A percentile compares a stretch with the other conserved stretches of the same genome.
Conservation (phyloP, 1,140 invertebrate species). For the Drosophila seguyi region DNA sequence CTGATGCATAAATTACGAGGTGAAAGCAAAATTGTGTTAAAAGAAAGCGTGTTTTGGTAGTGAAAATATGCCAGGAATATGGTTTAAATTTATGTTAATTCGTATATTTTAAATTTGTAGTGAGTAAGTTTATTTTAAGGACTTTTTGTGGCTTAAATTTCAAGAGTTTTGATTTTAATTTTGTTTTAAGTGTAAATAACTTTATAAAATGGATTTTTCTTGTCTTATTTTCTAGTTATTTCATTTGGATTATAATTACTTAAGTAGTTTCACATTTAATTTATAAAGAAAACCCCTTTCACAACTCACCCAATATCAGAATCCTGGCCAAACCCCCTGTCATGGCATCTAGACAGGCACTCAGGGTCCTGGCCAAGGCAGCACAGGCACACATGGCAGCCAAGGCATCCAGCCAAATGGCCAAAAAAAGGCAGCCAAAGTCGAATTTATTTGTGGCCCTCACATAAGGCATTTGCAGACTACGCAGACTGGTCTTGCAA, state of each 20-base stretch:
- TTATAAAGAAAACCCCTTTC: neutral
- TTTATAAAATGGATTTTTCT: neutral
- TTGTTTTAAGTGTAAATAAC: neutral
- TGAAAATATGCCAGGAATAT: neutral
- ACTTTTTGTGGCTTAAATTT: neutral
- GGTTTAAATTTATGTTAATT: neutral
- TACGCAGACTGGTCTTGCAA: constrained; percentile 74
- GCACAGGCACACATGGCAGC: constrained; percentile 88
- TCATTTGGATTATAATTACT: neutral
- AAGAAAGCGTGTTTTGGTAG: neutral
- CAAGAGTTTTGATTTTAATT: neutral
- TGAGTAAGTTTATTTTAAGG: neutral
- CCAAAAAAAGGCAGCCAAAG: constrained; percentile 86
- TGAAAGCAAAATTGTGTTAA: constrained; percentile 12
- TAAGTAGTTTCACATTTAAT: neutral
- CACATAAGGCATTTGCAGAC: constrained; percentile 83
- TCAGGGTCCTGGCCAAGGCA: constrained; percentile 88
- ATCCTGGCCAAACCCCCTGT: constrained; percentile 87
- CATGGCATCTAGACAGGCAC: constrained; percentile 88
- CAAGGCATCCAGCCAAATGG: constrained; percentile 88
- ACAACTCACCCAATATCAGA: constrained; percentile 66
- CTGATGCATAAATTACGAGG: constrained; percentile 17
- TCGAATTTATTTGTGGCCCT: constrained; percentile 84
- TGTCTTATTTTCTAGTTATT: too few species aligned
- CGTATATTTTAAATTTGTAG: neutral